These are phyloP conservation scores for Littorina saxatilis DNA, from an alignment of 1,140 invertebrate species.

Conservation along the genomic window DNA sequence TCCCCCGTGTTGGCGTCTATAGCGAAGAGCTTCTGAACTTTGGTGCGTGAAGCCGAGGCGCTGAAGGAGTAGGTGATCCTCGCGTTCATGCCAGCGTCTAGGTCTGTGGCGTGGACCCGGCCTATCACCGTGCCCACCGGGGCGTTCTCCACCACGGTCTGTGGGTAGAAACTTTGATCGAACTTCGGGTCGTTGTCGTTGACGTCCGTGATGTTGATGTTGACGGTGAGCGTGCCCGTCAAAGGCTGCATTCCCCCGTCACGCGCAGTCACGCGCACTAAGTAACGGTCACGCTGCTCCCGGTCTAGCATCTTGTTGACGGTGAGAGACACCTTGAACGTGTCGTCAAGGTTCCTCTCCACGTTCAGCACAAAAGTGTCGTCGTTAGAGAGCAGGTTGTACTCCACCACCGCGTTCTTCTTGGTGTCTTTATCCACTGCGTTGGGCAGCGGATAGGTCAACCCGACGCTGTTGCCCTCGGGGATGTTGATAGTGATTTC, in stretches of 20 bases:
- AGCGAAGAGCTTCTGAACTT: constrained; percentile 38
- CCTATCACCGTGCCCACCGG: constrained; percentile 33
- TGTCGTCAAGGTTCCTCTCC: constrained; percentile 84
- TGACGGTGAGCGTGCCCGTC: constrained; percentile 66
- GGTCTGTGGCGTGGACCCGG: constrained; percentile 45
- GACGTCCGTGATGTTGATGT: constrained; percentile 48
- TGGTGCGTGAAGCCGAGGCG: background rate
- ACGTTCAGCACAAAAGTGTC: constrained; percentile 72
- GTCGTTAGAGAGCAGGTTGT: constrained; percentile 30
- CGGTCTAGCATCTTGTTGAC: constrained; percentile 46
- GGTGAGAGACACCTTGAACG: constrained; percentile 42
- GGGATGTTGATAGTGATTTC: constrained; percentile 70
- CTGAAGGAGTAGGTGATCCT: constrained; percentile 85
- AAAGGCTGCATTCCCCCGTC: constrained; percentile 87
- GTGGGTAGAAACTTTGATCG: constrained; percentile 35
- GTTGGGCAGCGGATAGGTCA: constrained; percentile 85
- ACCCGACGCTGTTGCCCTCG: constrained; percentile 79
- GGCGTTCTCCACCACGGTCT: constrained; percentile 45
- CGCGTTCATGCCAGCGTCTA: constrained; percentile 81
- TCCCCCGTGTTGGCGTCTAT: constrained; percentile 43
- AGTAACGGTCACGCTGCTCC: constrained; percentile 47
- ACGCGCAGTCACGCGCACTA: constrained; percentile 89
- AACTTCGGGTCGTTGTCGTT: constrained; percentile 60
- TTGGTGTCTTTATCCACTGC: constrained; percentile 88
- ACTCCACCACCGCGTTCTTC: constrained; percentile 40